Base-by-base conservation (phyloP, 1,140 invertebrate species). In the Colletes gigas region DNA sequence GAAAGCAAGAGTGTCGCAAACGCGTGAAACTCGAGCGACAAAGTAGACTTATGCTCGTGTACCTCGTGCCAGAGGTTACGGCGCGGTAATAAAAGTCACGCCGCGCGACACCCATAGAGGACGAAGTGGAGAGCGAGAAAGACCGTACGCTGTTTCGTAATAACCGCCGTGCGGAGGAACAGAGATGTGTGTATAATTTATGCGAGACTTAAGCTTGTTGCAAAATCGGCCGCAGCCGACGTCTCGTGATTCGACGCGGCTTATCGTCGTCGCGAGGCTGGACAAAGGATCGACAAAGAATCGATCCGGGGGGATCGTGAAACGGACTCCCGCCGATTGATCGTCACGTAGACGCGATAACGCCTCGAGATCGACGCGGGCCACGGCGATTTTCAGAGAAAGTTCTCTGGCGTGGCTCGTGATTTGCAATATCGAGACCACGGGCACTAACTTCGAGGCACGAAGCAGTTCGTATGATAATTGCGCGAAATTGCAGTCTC, bases 201-300 rank as follows among this genome's bases (percentile, higher is more conserved):
- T 90, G 85, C 86, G 82, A 84, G 84, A 78, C 87, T 88, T 88
- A 83, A 69, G 84, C 86, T 9, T 88, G 88, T 89, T 86, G 85
- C 90, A 90, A 89, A 91, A 91, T 89, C 83, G 83, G 69, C 78
- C 81, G 86, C 87, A 82, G 55, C 44, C 70, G 67, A 81, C 83
- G 82, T 81, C 89, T 88, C 89, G 87, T 88, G 89, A 90, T 91
- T 88, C 89, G 87, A 88, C 75, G 71, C 65, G 77, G 89, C 88
- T 92, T 92, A 92, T 92, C 90, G 88, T 86, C 89, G 88, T 86
- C 85, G 73, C 84, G 74, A 65, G 74, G 62, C 74, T 78, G 83
- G 82, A 91, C 88, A 89, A 90, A 88, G 88, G 84, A 86, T 87
- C 87, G 83, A 78, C 85, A 77, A 83, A 86, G 87, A 73, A 79